Base-by-base conservation (phyloP, 1,140 invertebrate genomes). In the Temnothorax nylanderi region DNA sequence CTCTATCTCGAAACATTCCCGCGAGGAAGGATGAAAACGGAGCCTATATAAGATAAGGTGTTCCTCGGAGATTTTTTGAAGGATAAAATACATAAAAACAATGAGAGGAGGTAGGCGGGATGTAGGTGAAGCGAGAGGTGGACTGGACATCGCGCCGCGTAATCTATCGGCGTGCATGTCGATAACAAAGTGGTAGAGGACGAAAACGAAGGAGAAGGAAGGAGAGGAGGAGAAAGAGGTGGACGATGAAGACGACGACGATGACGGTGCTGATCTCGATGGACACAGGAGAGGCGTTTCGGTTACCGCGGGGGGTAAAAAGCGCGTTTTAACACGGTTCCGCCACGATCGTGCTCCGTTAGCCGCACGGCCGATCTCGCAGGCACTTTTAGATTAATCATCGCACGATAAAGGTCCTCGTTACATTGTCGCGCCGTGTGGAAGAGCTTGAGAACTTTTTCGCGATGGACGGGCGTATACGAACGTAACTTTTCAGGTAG, bases 201-300 rank as follows among this genome's bases (percentile, higher is more conserved):
- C 37, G 77, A 54, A 85, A 82, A 62, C 3, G 76, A n/a, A 56
- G 77, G 58, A 81, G 54, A 67, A 5, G 74, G 32, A 82, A 41
- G 4, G 54, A 10, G 76, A 65, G 37, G 64, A 60, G 10, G 51
- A 47, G 37, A 11, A 34, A 37, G 49, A 69, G 32, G 32, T 41
- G 32, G 54, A 62, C 34, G 76, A 87, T 21, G 21, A 49, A 44
- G 80, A 81, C 64, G 56, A 87, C 72, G 44, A 65, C 74, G 81
- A 91, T 94, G 94, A 94, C 93, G 89, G n/a, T 89, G 90, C 92
- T 47, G 81, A 91, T 93, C 86, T 69, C 54, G 26, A 51, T 21
- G 67, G 91, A 94, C 94, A 94, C 90, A 90, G 88, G 88, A 94
- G 90, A 94, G 94, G 94, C 94, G 94, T 94, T 94, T 93, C 90